Base-by-base conservation (phyloP, 2,797 vertebrate species). In the Pseudomugil gertrudae region DNA sequence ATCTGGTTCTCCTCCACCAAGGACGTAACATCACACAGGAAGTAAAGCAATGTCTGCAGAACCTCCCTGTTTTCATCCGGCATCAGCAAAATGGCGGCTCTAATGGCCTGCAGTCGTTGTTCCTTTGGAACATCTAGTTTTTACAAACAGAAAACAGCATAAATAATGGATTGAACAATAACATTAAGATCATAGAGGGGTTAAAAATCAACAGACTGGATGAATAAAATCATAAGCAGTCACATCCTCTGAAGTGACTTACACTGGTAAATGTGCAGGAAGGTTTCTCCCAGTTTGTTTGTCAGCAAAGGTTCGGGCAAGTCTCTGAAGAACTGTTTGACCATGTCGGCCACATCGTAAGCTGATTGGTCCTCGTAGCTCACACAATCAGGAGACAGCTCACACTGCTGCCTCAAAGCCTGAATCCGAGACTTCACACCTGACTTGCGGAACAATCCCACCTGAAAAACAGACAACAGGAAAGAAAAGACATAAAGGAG, bases 261-360 rank as follows among this genome's bases (percentile, higher is more conserved):
- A 99, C 98, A 98, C 45, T 98, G 97, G 70, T 99, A 99, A 80
- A 99, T 98, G 66, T 98, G 97, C 54, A 99, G 96, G 83, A 99
- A 99, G 76, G 97, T 99, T 87, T 99, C 97, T 27, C 96, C 96
- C 57, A 99, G 94, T 80, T 98, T 98, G 93, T 94, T 98, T 33
- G 96, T 98, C 64, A 99, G 95, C 32, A 99, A 95, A 2, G 98
- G 98, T 60, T 99, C 98, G 0, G 97, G 98, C 45, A 99, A 87
- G 84, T 99, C 98, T 60, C 98, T 93, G 92, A 99, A 99, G 90
- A 98, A 99, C 84, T 99, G 98, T 60, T 99, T 99, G 65, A 99
- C 95, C 98, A 99, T 98, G 81, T 99, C 98, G 0, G 98, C 98
- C 81, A 99, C 97, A 17, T 99, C 97, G 0, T 98, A 99, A 0